A percentile compares a stretch with the other conserved stretches of the same genome.
Evolutionary conservation across 1,140 invertebrate genomes (phyloP).

Genomic region (Zaprionus gabonicus): DNA sequence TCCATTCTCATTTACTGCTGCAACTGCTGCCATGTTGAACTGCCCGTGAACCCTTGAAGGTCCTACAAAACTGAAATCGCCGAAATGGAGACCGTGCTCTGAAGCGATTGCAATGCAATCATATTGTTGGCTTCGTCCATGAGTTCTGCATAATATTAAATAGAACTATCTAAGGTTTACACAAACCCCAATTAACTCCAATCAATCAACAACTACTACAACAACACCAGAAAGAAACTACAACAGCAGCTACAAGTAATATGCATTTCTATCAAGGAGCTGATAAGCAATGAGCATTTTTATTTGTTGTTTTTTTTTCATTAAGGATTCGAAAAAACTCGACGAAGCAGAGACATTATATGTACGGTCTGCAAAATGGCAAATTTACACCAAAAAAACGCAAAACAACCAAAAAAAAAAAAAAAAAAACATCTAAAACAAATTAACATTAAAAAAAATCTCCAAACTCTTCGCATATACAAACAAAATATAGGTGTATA

Average conservation of each 20-base stretch:
- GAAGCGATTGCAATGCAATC: conserved; percentile 84
- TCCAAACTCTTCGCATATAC: conserved; percentile 37
- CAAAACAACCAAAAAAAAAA: neutral
- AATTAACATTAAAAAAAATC: conserved; percentile 34
- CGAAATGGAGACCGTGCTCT: conserved; percentile 95
- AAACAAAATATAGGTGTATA: conserved; percentile 50
- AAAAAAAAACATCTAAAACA: conserved; percentile 23
- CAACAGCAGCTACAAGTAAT: conserved; percentile 30
- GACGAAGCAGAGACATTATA: conserved; percentile 23
- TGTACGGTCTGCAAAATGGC: conserved; percentile 26
- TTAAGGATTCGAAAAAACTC: conserved; percentile 27
- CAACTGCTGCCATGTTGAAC: conserved; percentile 14
- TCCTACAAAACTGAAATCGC: conserved; percentile 90
- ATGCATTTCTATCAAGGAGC: conserved; percentile 35
- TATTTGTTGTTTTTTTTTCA: conserved; percentile 26
- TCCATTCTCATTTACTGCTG: conserved; percentile 15
- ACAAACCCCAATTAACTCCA: conserved; percentile 10
- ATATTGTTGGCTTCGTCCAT: conserved; percentile 18
- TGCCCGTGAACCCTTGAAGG: conserved; percentile 66
- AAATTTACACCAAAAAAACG: conserved; percentile 43
- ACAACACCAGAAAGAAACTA: conserved; percentile 7
- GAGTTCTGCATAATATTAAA: conserved; percentile 24
- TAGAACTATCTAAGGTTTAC: conserved; percentile 22
- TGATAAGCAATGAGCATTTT: conserved; percentile 32
- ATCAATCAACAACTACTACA: conserved; percentile 19